Percentiles rank a stretch among this genome's conserved stretches.
Conservation (phyloP, 2,888 invertebrate species). For the Petrolisthes cinctipes region DNA sequence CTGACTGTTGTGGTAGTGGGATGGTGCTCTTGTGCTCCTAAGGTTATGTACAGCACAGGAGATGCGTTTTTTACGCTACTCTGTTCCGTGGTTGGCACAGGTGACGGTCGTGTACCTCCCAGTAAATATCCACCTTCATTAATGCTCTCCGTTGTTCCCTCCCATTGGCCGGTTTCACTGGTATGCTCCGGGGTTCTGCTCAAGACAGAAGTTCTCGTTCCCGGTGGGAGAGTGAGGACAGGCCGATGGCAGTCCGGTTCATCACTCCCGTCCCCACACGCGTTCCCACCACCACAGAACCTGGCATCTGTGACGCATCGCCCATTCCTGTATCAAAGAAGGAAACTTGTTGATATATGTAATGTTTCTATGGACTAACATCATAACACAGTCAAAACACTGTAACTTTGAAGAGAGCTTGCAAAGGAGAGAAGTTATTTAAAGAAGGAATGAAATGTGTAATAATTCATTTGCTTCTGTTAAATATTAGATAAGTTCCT, state of each 20-base stretch:
- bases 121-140: background rate
- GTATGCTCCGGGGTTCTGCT: conserved; percentile 39
- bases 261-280: conserved; percentile 68
- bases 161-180: conserved; percentile 20
- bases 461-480: too few relatives aligned
- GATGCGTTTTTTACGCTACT: background rate
- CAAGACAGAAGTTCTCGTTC: conserved; percentile 64
- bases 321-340: conserved; percentile 67
- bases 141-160: background rate
- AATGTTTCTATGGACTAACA: too few relatives aligned
- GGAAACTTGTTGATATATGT: too few relatives aligned
- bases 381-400: too few relatives aligned
- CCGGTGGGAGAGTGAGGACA: conserved; percentile 64
- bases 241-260: conserved; percentile 67
- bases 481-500: too few relatives aligned
- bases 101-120: background rate
- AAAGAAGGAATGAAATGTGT: too few relatives aligned
- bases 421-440: too few relatives aligned
- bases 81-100: background rate
- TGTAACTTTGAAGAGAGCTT: too few relatives aligned
- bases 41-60: conserved; percentile 9
- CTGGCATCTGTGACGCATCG: conserved; percentile 67
- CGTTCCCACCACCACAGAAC: conserved; percentile 67
- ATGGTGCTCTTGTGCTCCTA: background rate
- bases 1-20: conserved; percentile 5